Conservation (phyloP, 2,888 invertebrate genomes). For the Acronicta aceris region DNA sequence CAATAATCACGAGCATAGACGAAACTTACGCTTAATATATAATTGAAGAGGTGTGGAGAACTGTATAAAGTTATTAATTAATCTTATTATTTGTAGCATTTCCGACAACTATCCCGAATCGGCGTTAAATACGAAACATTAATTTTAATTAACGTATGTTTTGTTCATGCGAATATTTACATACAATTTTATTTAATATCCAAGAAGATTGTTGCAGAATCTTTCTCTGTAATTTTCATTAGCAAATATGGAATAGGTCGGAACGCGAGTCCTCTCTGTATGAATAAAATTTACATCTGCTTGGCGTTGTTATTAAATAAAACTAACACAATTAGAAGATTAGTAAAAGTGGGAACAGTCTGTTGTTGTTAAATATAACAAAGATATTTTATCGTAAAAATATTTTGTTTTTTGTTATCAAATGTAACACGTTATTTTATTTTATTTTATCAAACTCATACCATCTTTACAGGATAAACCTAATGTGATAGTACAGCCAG, state of each 20-base stretch:
- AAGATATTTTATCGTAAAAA: no score
- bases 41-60: no score
- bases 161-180: constrained; percentile 25
- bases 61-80: no score
- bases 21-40: no score
- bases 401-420: no score
- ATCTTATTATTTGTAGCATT: no score
- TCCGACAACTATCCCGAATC: neutral
- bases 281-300: constrained; percentile 75
- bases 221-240: constrained; percentile 67
- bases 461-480: no score
- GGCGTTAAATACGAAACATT: constrained; percentile 2
- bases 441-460: no score
- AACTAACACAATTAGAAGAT: constrained; percentile 41
- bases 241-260: constrained; percentile 66
- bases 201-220: constrained; percentile 55
- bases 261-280: constrained; percentile 54
- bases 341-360: constrained; percentile 31
- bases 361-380: constrained; percentile 9
- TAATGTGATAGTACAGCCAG: no score
- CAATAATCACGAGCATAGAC: no score
- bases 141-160: constrained; percentile 19
- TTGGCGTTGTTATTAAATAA: constrained; percentile 52
- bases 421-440: no score
- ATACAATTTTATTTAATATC: constrained; percentile 50